Conservation (phyloP, 64 coral and sea anemone species). For the Montipora capricornis region DNA sequence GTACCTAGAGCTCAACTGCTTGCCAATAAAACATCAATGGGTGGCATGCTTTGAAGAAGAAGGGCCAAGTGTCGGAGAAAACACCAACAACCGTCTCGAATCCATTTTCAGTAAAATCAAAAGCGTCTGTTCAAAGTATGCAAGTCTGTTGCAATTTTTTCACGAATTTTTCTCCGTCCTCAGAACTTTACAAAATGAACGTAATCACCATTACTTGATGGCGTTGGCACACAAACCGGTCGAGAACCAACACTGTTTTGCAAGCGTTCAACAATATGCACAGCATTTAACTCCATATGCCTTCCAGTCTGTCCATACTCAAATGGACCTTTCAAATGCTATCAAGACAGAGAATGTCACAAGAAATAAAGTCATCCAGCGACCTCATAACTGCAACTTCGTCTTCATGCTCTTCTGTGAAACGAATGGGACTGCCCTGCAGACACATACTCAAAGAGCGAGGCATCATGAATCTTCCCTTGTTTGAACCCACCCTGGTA, state of each 20-base stretch:
- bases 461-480: conserved; percentile 25
- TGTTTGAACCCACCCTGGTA: conserved; percentile 40
- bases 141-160: conserved; percentile 18
- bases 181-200: conserved; percentile 16
- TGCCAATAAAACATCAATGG: conserved; percentile 75
- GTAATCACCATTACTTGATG: conserved; percentile 36
- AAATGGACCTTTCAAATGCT: conserved; percentile 13
- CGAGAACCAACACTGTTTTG: conserved; percentile 2
- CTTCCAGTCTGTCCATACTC: conserved; percentile 28
- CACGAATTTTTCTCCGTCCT: conserved; percentile 3
- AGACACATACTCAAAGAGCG: conserved; percentile 34
- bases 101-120: conserved; percentile 64
- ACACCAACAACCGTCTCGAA: conserved; percentile 56
- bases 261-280: conserved; percentile 13
- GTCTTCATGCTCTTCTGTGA: conserved; percentile 40
- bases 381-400: not conserved
- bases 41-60: conserved; percentile 61
- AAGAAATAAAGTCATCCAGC: not conserved
- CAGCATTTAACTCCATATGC: conserved; percentile 52
- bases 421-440: conserved; percentile 52
- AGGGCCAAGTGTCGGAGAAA: conserved; percentile 53
- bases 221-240: conserved; percentile 3
- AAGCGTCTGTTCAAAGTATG: conserved; percentile 62
- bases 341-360: not conserved
- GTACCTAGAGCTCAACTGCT: conserved; percentile 59